Percentiles rank a stretch among this genome's conserved stretches.
Evolutionary conservation across 2,113 vertebrate species (phyloP).

Genomic region (Candoia aspera): DNA sequence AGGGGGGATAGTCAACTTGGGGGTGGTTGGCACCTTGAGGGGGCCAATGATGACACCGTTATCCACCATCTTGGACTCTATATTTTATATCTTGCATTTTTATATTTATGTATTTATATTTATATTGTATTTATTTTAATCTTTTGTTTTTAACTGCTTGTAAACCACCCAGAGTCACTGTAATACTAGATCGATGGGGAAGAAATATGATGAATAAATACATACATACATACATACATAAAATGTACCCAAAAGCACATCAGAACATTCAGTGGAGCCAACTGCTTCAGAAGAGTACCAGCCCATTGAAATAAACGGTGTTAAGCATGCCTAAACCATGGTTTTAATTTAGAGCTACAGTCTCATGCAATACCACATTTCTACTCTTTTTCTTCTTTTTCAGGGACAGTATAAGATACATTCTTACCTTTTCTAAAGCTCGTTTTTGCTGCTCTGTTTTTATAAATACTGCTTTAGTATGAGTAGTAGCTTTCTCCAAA

Average conservation of each 20-base stretch:
- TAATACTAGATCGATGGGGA: no score
- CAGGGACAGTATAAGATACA: not conserved
- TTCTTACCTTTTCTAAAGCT: constrained; percentile 86
- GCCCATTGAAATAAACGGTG: not conserved
- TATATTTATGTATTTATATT: no score
- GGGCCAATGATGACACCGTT: no score
- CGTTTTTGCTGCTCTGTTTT: constrained; percentile 86
- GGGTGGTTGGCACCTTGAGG: no score
- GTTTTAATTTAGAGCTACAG: not conserved
- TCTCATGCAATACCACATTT: not conserved
- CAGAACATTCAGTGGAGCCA: not conserved
- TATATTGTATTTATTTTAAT: no score
- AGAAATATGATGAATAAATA: no score
- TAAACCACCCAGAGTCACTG: no score
- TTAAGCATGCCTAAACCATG: not conserved
- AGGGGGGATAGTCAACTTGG: no score
- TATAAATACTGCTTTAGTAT: constrained; percentile 86
- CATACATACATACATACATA: no score
- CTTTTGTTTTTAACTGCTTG: no score
- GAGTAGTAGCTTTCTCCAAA: constrained; percentile 87
- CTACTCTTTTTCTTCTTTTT: not conserved
- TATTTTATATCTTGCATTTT: no score
- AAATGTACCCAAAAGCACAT: not conserved
- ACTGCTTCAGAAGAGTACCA: not conserved
- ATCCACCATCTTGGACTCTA: no score